Evolutionary conservation across 2,113 vertebrate species (phyloP).

Genomic region (Scomber scombrus): DNA sequence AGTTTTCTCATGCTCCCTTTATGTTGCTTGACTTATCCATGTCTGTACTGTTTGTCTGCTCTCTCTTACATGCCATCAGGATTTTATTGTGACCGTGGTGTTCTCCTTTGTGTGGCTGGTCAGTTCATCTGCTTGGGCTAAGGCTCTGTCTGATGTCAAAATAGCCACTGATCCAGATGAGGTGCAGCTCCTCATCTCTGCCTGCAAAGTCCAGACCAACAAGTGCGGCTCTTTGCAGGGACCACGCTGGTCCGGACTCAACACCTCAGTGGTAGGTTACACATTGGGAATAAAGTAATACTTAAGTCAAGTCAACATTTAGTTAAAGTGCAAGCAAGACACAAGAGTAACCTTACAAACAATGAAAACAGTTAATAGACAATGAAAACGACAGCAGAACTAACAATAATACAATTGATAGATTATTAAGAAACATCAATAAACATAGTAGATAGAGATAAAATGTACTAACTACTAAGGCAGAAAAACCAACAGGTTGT

Average conservation of each 20-base stretch:
- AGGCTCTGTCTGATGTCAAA: constrained; percentile 97
- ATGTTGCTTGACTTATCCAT: neutral
- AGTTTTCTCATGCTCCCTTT: neutral
- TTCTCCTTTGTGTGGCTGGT: constrained; percentile 99
- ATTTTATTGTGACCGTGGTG: constrained; percentile 96
- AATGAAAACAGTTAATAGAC: no score
- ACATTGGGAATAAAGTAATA: neutral
- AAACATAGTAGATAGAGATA: no score
- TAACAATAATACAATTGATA: no score
- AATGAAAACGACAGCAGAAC: no score
- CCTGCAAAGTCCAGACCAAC: constrained; percentile 93
- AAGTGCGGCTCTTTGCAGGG: constrained; percentile 91
- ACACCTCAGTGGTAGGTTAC: constrained; percentile 94
- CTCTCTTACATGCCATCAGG: constrained; percentile 80
- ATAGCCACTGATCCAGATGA: constrained; percentile 93
- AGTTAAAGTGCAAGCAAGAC: no score
- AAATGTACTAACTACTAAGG: no score
- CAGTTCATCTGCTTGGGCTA: constrained; percentile 97
- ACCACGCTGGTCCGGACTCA: constrained; percentile 96
- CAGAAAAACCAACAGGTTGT: no score
- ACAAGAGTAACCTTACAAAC: no score
- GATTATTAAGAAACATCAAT: no score
- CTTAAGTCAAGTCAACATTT: no score
- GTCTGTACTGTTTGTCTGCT: constrained; percentile 30
- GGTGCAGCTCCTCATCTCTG: constrained; percentile 92